These are phyloP conservation scores for Perognathus longimembris DNA, from an alignment of 2,113 vertebrate species.

Conservation along the genomic window DNA sequence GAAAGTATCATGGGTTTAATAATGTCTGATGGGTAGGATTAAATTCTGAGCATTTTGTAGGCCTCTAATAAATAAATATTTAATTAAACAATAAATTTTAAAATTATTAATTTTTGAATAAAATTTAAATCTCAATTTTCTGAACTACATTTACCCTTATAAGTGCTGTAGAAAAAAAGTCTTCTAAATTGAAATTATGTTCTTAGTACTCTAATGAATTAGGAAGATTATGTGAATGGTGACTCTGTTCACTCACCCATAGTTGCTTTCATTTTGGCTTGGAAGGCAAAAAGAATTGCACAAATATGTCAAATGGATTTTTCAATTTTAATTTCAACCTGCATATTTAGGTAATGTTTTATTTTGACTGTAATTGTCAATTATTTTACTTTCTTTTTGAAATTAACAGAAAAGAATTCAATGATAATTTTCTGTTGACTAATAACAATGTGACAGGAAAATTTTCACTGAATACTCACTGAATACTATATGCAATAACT, in stretches of 20 bases:
- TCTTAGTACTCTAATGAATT: slow-evolving; percentile 46
- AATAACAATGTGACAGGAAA: not conserved
- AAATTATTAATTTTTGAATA: slow-evolving; percentile 21
- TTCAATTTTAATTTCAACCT: not conserved
- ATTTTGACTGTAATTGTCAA: slow-evolving; percentile 34
- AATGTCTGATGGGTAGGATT: slow-evolving; percentile 54
- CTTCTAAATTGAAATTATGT: slow-evolving; percentile 54
- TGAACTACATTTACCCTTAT: slow-evolving; percentile 42
- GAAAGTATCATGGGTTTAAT: slow-evolving; percentile 43
- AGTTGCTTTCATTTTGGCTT: slow-evolving; percentile 17
- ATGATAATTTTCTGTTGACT: slow-evolving; percentile 33
- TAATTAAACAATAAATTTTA: slow-evolving; percentile 50
- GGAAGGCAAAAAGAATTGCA: not conserved
- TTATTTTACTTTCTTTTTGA: slow-evolving; percentile 24
- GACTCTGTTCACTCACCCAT: not conserved
- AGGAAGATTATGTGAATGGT: not conserved
- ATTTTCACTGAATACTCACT: slow-evolving; percentile 49
- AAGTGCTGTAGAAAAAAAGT: slow-evolving; percentile 20
- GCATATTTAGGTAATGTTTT: slow-evolving; percentile 39
- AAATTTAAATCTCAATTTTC: slow-evolving; percentile 61
- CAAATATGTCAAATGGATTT: not conserved
- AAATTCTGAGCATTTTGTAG: slow-evolving; percentile 19
- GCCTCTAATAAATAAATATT: slow-evolving; percentile 34
- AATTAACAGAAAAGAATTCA: slow-evolving; percentile 1
- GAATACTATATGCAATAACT: not conserved